phyloP scores from a whole-genome alignment of 2,888 invertebrate species.

The Harpalus rubripes region DNA sequence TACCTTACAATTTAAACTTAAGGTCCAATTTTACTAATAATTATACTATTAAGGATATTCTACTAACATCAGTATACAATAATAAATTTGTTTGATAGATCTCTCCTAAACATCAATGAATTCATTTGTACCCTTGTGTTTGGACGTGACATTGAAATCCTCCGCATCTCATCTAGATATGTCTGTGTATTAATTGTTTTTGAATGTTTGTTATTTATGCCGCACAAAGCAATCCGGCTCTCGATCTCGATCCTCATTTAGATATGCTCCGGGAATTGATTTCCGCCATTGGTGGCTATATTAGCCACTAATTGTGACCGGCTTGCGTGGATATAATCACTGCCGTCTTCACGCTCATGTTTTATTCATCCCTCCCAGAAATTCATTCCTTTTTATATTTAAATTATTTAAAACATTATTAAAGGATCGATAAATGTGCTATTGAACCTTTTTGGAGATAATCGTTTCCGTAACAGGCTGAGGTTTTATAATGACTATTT shows the following conservation, averaged over 20 bases:
- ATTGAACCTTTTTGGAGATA: conserved; percentile 37
- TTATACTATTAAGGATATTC: too few relatives aligned
- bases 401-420: conserved; percentile 59
- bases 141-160: too few relatives aligned
- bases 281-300: conserved; percentile 35
- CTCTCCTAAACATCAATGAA: too few relatives aligned
- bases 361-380: conserved; percentile 31
- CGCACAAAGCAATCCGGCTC: background rate
- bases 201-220: conserved; percentile 53
- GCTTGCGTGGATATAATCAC: conserved; percentile 45
- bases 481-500: conserved; percentile 32
- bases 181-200: conserved; percentile 50
- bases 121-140: too few relatives aligned
- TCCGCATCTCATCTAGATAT: conserved; percentile 38
- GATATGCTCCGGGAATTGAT: conserved; percentile 57
- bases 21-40: too few relatives aligned
- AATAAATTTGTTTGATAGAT: too few relatives aligned
- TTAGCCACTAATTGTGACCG: conserved; percentile 47
- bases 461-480: conserved; percentile 25
- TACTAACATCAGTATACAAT: too few relatives aligned
- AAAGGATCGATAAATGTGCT: conserved; percentile 48
- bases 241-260: conserved; percentile 37
- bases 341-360: conserved; percentile 26
- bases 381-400: conserved; percentile 51
- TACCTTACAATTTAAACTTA: too few relatives aligned